Evolutionary conservation across 1,140 invertebrate species (phyloP).

Genomic region (Battus philenor): DNA sequence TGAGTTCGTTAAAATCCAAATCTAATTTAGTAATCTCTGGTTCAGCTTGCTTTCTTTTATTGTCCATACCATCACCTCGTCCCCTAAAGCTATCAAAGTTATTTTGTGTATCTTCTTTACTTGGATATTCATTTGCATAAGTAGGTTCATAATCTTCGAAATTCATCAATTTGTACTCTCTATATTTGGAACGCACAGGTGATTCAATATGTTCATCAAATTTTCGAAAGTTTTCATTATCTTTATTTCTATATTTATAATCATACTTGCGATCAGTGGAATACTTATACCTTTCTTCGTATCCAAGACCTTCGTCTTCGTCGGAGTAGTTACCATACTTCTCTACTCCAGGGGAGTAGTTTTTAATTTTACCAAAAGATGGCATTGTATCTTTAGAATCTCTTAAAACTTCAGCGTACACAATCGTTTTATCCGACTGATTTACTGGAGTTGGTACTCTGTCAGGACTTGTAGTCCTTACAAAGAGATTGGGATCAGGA

Average conservation of each 20-base stretch:
- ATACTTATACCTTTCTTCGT: slow-evolving; percentile 75
- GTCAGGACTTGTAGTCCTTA: slow-evolving; percentile 63
- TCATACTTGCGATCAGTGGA: slow-evolving; percentile 47
- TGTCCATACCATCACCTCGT: slow-evolving; percentile 81
- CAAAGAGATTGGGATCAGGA: slow-evolving; percentile 71
- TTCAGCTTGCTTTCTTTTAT: slow-evolving; percentile 75
- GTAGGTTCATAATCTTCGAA: slow-evolving; percentile 71
- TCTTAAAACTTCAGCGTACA: slow-evolving; percentile 85
- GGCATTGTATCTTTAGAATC: slow-evolving; percentile 58
- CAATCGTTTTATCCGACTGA: slow-evolving; percentile 75
- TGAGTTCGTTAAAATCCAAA: slow-evolving; percentile 77
- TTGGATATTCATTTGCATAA: slow-evolving; percentile 61
- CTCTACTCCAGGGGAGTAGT: slow-evolving; percentile 58
- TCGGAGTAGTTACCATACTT: slow-evolving; percentile 78
- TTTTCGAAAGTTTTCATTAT: slow-evolving; percentile 46
- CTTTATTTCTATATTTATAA: slow-evolving; percentile 55
- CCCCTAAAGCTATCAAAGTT: slow-evolving; percentile 77
- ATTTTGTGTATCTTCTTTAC: slow-evolving; percentile 40
- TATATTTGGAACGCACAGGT: slow-evolving; percentile 63
- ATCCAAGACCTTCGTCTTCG: slow-evolving; percentile 85
- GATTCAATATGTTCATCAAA: slow-evolving; percentile 58
- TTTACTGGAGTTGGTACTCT: slow-evolving; percentile 64
- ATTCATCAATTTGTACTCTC: slow-evolving; percentile 63
- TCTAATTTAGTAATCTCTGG: slow-evolving; percentile 58
- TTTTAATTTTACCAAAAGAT: slow-evolving; percentile 67